Conservation (phyloP, 2,797 vertebrate species). For the Heliangelus exortis region DNA sequence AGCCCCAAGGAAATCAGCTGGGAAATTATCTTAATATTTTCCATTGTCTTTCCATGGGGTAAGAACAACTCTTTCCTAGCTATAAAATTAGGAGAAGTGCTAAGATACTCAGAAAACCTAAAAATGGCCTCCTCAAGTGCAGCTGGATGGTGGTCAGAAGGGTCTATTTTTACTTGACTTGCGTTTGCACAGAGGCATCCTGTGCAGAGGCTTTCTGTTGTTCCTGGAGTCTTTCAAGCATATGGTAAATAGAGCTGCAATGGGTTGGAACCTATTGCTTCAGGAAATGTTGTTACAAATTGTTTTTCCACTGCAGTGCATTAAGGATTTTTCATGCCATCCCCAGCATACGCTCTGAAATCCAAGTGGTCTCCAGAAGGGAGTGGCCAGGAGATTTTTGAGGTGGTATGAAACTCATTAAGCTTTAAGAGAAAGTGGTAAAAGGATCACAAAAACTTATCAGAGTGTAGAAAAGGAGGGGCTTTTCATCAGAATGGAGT, state of each 20-base stretch:
- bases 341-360: constrained; percentile 57
- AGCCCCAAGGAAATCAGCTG: not conserved
- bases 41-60: not conserved
- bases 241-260: constrained; percentile 66
- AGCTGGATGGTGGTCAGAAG: constrained; percentile 41
- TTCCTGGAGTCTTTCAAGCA: constrained; percentile 56
- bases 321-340: constrained; percentile 72
- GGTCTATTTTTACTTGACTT: constrained; percentile 56
- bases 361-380: constrained; percentile 58
- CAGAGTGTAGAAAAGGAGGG: constrained; percentile 39
- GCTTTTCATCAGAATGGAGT: constrained; percentile 65
- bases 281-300: constrained; percentile 79
- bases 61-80: not conserved
- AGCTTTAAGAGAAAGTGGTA: not conserved
- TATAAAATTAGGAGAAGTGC: not conserved
- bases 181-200: constrained; percentile 60
- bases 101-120: not conserved
- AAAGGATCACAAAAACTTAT: not conserved
- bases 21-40: not conserved
- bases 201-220: constrained; percentile 51
- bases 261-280: constrained; percentile 67
- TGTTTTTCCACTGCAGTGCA: constrained; percentile 73
- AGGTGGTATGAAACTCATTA: not conserved
- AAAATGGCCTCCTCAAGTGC: not conserved
- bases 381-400: not conserved